Evolutionary conservation across 2,797 vertebrate genomes (phyloP), one percentile per base, ranked within the genome.

Genomic region (Epinephelus coioides): DNA sequence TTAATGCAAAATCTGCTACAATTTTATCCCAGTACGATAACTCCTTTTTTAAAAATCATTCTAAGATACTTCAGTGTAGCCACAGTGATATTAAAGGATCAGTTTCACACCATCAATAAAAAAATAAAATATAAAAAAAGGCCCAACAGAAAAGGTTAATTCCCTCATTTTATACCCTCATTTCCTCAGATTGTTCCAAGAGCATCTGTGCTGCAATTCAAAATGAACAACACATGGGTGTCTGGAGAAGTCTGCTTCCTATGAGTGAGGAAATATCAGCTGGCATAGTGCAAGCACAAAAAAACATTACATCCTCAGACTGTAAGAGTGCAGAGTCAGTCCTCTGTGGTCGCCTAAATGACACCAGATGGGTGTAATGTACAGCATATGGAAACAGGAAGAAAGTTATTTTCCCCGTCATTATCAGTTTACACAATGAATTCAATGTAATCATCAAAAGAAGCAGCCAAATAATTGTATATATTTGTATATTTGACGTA

Each of bases 171-270:
- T 77, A 40, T 47, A n/a, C 51, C 13, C 14, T 72, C 44, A 73
- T 85, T 91, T 92, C 90, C 88, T 88, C 50, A 81, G 17, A 90
- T 88, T 93, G 85, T 91, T 84, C 53, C 25, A 57, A 38, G 34
- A 34, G 27, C 46, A 67, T 75, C 47, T 89, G 76, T 25, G 21
- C 30, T 60, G 34, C 65, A 70, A 69, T 78, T 79, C 49, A 68
- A 60, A 76, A 63, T 71, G 18, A 87, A 66, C 50, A 50, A 38
- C 30, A 74, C n/a, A 76, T 44, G 49, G 53, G 27, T 67, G 61
- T 80, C 68, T 59, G 5, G 15, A 80, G 56, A 70, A 50, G 47
- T 18, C 50, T 43, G 46, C 57, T 83, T 92, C 91, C 88, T 81
- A 63, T 79, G 66, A 63, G 19, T 23, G 63, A 86, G 82, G 87